phyloP scores from a whole-genome alignment of 2,888 invertebrate genomes.

The Tachina grossa region DNA sequence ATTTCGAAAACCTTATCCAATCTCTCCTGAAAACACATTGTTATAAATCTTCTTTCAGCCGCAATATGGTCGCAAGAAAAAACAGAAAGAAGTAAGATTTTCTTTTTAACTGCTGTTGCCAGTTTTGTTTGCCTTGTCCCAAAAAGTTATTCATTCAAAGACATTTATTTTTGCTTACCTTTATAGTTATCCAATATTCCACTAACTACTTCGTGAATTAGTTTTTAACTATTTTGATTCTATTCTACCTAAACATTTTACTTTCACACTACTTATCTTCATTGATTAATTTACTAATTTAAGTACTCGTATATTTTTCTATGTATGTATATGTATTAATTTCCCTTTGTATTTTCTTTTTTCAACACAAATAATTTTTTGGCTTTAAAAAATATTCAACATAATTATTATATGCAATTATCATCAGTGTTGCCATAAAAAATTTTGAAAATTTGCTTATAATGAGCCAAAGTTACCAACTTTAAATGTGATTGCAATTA shows the following conservation, averaged over 20 bases:
- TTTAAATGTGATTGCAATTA: too few relatives aligned
- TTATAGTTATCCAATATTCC: conserved; percentile 11
- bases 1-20: conserved; percentile 48
- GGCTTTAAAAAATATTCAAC: conserved; percentile 59
- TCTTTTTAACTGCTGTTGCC: conserved; percentile 68
- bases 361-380: conserved; percentile 69
- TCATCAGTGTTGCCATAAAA: too few relatives aligned
- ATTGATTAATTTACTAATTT: background rate
- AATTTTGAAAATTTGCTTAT: too few relatives aligned
- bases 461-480: too few relatives aligned
- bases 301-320: background rate
- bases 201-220: conserved; percentile 21
- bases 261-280: conserved; percentile 13
- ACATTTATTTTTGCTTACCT: conserved; percentile 28
- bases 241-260: conserved; percentile 18
- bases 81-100: conserved; percentile 98
- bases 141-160: conserved; percentile 11
- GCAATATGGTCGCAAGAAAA: conserved; percentile 96
- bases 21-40: conserved; percentile 61
- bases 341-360: conserved; percentile 6
- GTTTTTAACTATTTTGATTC: background rate
- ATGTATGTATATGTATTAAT: background rate
- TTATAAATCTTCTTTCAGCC: conserved; percentile 83
- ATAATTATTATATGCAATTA: background rate
- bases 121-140: conserved; percentile 53